Percentiles rank a stretch among this genome's conserved stretches.
phyloP scores from a whole-genome alignment of 2,113 vertebrate genomes.

The Hystrix brachyura region DNA sequence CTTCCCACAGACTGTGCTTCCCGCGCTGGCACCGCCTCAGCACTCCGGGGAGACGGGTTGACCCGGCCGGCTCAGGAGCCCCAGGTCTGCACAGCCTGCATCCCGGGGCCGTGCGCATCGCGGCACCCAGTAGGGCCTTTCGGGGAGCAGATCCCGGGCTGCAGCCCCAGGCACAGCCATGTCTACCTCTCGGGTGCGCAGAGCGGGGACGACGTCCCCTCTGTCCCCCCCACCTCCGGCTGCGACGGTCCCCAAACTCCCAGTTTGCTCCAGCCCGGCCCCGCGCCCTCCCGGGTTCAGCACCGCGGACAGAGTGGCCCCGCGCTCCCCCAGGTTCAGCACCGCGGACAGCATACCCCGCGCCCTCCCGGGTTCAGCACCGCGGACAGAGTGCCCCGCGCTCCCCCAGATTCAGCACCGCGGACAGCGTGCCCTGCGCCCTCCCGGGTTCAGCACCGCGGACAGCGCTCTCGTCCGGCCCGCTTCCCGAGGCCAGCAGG shows the following conservation, averaged over 20 bases:
- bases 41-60: not conserved
- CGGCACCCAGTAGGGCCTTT: slow-evolving; percentile 26
- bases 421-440: not conserved
- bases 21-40: slow-evolving; percentile 47
- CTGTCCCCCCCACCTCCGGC: not conserved
- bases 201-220: not conserved
- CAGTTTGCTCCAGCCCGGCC: not conserved
- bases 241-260: slow-evolving; percentile 76
- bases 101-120: not conserved
- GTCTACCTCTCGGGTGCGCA: not conserved
- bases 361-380: slow-evolving; percentile 13
- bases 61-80: not conserved
- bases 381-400: not conserved
- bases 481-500: not conserved
- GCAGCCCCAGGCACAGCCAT: slow-evolving; percentile 55
- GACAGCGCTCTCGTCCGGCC: not conserved
- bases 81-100: not conserved
- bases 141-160: not conserved
- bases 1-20: not conserved
- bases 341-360: not conserved
- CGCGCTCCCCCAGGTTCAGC: not conserved
- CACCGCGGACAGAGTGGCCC: slow-evolving; percentile 61
- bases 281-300: not conserved
- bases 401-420: too few relatives aligned
- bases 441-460: not conserved